Conservation (phyloP, 2,113 vertebrate genomes). For the Oreochromis tanganicae region DNA sequence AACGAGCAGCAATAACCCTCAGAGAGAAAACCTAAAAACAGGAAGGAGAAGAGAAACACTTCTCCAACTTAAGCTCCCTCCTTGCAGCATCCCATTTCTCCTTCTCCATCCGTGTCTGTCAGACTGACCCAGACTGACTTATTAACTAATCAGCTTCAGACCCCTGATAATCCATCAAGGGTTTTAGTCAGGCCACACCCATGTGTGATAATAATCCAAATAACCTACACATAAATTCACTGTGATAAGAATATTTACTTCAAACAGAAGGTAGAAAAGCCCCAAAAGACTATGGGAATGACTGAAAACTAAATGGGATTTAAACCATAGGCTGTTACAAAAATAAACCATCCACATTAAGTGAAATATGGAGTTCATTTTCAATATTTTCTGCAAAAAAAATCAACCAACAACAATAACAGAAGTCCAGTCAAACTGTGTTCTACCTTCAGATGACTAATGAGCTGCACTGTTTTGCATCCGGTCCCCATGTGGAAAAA, state of each 20-base stretch:
- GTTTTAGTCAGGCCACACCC: neutral
- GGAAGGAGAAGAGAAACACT: neutral
- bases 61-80: neutral
- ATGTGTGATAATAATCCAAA: neutral
- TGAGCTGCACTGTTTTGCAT: neutral
- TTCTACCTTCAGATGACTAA: neutral
- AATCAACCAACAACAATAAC: neutral
- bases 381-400: neutral
- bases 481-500: neutral
- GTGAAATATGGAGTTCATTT: neutral
- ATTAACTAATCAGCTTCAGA: neutral
- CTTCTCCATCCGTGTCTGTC: neutral
- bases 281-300: neutral
- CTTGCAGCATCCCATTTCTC: neutral
- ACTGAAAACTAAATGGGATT: neutral
- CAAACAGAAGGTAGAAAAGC: neutral
- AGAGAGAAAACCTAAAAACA: constrained; percentile 13
- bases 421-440: neutral
- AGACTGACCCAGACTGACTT: neutral
- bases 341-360: neutral
- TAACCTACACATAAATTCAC: neutral
- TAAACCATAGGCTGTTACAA: neutral
- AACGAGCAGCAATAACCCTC: constrained; percentile 3
- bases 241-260: neutral
- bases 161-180: neutral